Conservation (phyloP, 1,140 invertebrate genomes). For the Coenobita brevimanus region DNA sequence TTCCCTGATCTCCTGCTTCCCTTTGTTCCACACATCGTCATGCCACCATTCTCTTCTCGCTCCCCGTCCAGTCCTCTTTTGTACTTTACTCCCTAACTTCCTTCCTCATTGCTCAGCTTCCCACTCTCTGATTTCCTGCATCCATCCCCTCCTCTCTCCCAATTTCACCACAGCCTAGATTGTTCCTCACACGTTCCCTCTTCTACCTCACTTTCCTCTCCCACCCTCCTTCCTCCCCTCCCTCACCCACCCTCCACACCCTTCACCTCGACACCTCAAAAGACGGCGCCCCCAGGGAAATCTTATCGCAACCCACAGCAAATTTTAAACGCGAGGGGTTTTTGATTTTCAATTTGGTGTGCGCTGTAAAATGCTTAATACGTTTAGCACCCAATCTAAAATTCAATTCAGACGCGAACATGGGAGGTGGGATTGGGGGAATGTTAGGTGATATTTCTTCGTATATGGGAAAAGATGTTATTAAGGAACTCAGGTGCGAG, state of each 20-base stretch:
- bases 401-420: background rate
- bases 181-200: background rate
- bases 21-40: too few relatives aligned
- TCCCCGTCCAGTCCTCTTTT: too few relatives aligned
- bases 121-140: too few relatives aligned
- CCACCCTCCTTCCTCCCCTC: background rate
- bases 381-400: constrained; percentile 35
- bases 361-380: constrained; percentile 25
- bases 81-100: too few relatives aligned
- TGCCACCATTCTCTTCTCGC: too few relatives aligned
- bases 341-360: constrained; percentile 31
- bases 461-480: too few relatives aligned
- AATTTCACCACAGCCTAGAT: too few relatives aligned
- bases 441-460: too few relatives aligned
- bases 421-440: background rate
- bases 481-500: too few relatives aligned
- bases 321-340: constrained; percentile 23
- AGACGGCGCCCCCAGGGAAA: constrained; percentile 3
- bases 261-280: background rate
- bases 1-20: too few relatives aligned
- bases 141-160: too few relatives aligned
- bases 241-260: background rate
- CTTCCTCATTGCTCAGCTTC: too few relatives aligned
- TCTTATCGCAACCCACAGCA: constrained; percentile 34
- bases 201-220: background rate